Evolutionary conservation across 1,140 invertebrate genomes (phyloP), one percentile per base, ranked within the genome.

Genomic region (Drosophila erecta): DNA sequence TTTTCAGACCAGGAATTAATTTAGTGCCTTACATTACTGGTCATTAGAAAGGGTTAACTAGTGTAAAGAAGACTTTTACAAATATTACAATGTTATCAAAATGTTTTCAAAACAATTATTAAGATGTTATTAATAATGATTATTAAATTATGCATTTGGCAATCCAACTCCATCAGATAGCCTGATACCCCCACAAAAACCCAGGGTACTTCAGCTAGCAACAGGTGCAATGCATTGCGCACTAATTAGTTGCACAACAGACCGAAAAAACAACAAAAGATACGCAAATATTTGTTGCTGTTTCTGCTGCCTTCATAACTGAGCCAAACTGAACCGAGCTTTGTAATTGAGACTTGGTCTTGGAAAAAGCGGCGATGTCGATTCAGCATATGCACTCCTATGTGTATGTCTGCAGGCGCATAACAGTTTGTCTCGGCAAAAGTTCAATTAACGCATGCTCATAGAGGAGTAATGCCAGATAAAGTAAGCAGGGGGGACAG

Each of bases 161-260:
- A 2, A 22, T 3, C 8, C 3, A 14, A 50, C 11, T 10, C 7
- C 0, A 2, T 4, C 3, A 1, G 1, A 40, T 27, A 57, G 15
- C 61, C 15, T 2, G 14, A 58, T 49, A 56, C 53, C 60, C 72
- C 0, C 0, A 6, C 17, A 10, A 11, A 22, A 17, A 14, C 0
- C 6, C n/a, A 75, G 53, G 4, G 60, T 76, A 58, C 67, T 43
- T 49, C 38, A 67, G 51, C 47, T 54, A 54, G 43, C 43, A 79
- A 79, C 83, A 86, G 79, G 69, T 86, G 84, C 83, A 86, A 53
- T 89, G 79, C 78, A 86, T 69, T 84, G 76, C 81, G 83, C 83
- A 84, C 85, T 90, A 87, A 87, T 87, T 87, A 87, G 83, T 87
- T 87, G 83, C 83, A 87, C 83, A 87, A 87, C 83, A 89, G 83